phyloP scores from a whole-genome alignment of 2,113 vertebrate genomes.

The Petaurus breviceps region DNA sequence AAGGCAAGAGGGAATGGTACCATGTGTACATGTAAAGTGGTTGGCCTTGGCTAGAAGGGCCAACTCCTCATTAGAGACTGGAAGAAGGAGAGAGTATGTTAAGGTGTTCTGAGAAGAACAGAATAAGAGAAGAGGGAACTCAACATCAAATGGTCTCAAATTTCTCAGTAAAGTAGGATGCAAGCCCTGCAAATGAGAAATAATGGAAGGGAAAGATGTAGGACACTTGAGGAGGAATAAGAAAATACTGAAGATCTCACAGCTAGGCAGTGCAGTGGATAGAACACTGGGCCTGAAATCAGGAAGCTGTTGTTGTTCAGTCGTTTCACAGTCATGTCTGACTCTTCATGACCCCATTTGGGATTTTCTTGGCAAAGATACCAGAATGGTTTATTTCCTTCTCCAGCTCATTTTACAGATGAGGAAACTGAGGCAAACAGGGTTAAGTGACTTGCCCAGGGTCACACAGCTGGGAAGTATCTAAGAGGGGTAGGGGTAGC shows the following conservation, averaged over 20 bases:
- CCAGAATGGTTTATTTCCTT: too few species aligned
- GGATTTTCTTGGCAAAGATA: too few species aligned
- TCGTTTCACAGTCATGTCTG: background rate
- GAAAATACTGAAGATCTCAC: background rate
- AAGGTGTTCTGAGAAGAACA: background rate
- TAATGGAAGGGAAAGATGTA: background rate
- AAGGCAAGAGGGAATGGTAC: background rate
- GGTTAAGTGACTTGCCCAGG: background rate
- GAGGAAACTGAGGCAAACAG: too few species aligned
- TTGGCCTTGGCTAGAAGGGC: background rate
- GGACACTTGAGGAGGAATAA: background rate
- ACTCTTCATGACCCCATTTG: background rate
- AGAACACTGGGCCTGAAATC: background rate
- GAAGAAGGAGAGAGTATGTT: background rate
- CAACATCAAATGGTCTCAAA: background rate
- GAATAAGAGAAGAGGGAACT: background rate
- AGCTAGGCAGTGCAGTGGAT: background rate
- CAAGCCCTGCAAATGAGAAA: background rate
- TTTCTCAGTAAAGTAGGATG: background rate
- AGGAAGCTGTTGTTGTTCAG: background rate
- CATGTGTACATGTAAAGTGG: background rate
- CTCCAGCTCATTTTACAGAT: too few species aligned
- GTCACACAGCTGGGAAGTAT: background rate
- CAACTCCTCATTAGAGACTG: background rate
- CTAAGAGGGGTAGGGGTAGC: background rate